phyloP scores from a whole-genome alignment of 2,888 invertebrate species.

The Dynastes hyllus region DNA sequence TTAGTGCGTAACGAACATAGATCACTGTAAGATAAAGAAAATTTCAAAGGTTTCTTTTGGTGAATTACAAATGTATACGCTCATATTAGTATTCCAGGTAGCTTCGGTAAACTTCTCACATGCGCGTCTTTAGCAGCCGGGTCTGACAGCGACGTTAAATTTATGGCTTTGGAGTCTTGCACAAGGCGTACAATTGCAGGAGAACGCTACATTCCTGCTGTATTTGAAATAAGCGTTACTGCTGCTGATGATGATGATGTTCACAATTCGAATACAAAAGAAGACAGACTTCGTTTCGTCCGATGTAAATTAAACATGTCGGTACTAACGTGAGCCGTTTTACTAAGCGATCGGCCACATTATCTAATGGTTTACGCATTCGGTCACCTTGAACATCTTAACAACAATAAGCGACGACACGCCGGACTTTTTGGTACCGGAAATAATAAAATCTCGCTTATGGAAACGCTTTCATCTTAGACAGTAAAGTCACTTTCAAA shows the following conservation, averaged over 20 bases:
- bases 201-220: not conserved
- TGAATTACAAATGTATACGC: not conserved
- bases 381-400: constrained; percentile 40
- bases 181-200: not conserved
- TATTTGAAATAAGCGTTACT: constrained; percentile 5
- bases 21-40: no score
- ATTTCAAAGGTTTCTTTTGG: not conserved
- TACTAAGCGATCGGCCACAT: constrained; percentile 21
- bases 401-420: constrained; percentile 14
- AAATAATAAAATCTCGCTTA: constrained; percentile 21
- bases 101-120: not conserved
- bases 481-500: not conserved
- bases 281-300: constrained; percentile 6
- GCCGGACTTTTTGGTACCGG: constrained; percentile 11
- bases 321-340: constrained; percentile 35
- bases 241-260: constrained; percentile 8
- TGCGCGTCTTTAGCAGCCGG: constrained; percentile 15
- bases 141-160: constrained; percentile 13
- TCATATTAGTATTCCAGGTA: constrained; percentile 1
- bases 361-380: constrained; percentile 39
- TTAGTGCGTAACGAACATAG: no score
- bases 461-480: not conserved
- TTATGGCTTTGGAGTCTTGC: constrained; percentile 8
- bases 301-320: constrained; percentile 42
- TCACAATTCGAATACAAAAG: constrained; percentile 38